Base-by-base conservation (phyloP, 2,888 invertebrate genomes). In the Coenonympha arcania region DNA sequence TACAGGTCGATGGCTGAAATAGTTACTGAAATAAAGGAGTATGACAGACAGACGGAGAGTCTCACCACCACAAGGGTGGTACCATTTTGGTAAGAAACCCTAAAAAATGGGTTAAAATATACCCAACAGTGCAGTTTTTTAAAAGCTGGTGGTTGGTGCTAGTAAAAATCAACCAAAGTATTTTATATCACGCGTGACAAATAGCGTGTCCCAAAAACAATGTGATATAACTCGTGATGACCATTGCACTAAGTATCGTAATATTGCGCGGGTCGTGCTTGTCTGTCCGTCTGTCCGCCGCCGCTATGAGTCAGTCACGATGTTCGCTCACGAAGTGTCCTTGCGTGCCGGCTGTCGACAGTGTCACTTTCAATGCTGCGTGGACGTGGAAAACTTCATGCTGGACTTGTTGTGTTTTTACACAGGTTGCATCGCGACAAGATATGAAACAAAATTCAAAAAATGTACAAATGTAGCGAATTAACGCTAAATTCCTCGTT, bases 301-400 rank as follows among this genome's bases (percentile, higher is more conserved):
- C 60, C 64, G 61, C 63, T 64, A 64, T 64, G 65, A 61, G 6
- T 4, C n/a, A 64, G 62, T 64, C 66, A 64, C 66, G 66, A 64
- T 28, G 30, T 39, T 13, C 34, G 60, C 56, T 64, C 66, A 65
- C 65, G 67, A 60, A 37, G 60, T 64, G 67, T 64, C 67, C 67
- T 68, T 66, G 66, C 57, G 48, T 43, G 31, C 22, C 42, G 11
- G n/a, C n/a, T 30, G 33, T 50, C 53, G 54, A 58, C 61, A 58
- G 52, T 54, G 54, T 59, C 61, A 58, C 59, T 63, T 60, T 62
- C 63, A 56, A 57, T 62, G 51, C n/a, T 41, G 1, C 19, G 28
- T 41, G 28, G 19, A 41, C 41, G 41, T 41, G 41, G 19, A 41
- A 11, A 18, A 37, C 37, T 39, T 24, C 24, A 39, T 15, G 4